Base-by-base conservation (phyloP, 2,797 vertebrate genomes). In the Kryptopterus vitreolus region DNA sequence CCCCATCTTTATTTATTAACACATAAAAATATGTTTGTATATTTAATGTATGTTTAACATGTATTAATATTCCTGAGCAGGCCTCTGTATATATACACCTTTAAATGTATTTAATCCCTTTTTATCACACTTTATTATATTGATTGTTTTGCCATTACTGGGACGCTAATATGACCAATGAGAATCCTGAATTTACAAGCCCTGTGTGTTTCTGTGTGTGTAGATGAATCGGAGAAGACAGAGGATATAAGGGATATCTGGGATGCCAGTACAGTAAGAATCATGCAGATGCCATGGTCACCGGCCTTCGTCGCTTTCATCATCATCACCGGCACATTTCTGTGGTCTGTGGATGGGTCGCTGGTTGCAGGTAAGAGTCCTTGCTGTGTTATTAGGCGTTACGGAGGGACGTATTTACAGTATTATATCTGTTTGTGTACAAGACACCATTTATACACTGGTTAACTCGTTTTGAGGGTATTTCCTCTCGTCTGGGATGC, bases 251-350 rank as follows among this genome's bases (percentile, higher is more conserved):
- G 95, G 94, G 94, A 98, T 97, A 38, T 83, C 50, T 90, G 96
- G 94, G 94, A 99, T 98, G 97, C 94, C 91, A 95, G 93, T 88
- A 92, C 92, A 93, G 90, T 94, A 91, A 93, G 81, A 89, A 87
- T 90, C 88, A 99, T 95, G 94, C 85, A 68, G 88, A 84, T 95
- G 93, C 92, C 91, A 91, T 94, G 95, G 95, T 94, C 93, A 88
- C 90, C 92, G 90, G 90, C 93, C 53, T 74, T 74, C 91, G 88
- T 89, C 86, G 91, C 93, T 93, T 91, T 96, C 90, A 91, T 93
- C 93, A 91, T 95, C 90, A 86, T 95, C 86, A 84, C 95, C 52
- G n/a, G n/a, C n/a, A 89, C 91, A 87, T 88, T 95, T 79, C 89
- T 97, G 84, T 90, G 89, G 82, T 88, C 95, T 78, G 82, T 89